Conservation (phyloP, 2,113 vertebrate species). For the Corythornis madagascariensis region DNA sequence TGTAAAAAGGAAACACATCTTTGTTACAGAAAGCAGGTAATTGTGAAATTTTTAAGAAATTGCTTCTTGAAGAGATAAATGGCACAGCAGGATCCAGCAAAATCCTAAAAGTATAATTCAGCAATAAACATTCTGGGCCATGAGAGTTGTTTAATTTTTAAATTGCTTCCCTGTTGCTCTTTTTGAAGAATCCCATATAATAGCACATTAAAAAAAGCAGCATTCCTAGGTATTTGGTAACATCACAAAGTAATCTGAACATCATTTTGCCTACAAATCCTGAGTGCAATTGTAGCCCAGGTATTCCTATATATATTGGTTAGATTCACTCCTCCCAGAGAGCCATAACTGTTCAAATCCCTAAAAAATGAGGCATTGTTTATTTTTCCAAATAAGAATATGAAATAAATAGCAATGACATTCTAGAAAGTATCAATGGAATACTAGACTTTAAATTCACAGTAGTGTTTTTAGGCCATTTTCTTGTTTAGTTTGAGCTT, state of each 20-base stretch:
- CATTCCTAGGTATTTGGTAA: background rate
- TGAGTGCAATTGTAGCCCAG: background rate
- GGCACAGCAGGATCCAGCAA: background rate
- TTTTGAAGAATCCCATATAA: background rate
- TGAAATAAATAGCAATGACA: background rate
- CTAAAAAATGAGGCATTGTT: background rate
- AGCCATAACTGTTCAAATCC: background rate
- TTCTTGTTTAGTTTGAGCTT: background rate
- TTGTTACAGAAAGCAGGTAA: background rate
- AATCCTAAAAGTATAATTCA: conserved; percentile 32
- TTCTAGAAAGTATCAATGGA: background rate
- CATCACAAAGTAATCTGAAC: background rate
- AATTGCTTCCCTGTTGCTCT: background rate
- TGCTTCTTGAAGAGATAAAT: conserved; percentile 10
- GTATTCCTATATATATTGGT: background rate
- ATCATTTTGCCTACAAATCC: background rate
- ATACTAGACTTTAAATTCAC: background rate
- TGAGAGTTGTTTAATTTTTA: conserved; percentile 33
- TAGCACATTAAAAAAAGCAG: background rate
- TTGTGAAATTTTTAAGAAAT: background rate
- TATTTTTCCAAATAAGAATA: background rate
- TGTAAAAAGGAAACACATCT: background rate
- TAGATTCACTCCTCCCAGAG: background rate
- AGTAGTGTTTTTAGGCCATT: background rate
- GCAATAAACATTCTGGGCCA: background rate